These are phyloP conservation scores for Anolis apletophallus DNA, from an alignment of 2,797 vertebrate species.

Conservation along the genomic window DNA sequence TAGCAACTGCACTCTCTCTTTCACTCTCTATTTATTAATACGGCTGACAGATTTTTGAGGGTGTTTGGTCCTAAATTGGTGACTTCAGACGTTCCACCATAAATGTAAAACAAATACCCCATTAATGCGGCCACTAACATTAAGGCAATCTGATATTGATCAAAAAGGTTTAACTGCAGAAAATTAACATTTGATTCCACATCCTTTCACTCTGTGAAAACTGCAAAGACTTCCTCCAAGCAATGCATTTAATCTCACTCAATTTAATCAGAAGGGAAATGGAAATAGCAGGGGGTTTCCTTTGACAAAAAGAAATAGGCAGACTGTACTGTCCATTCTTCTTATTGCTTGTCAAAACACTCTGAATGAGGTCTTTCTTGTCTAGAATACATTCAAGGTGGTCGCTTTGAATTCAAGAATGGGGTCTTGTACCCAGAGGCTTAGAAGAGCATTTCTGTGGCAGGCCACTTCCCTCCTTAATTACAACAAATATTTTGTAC, in stretches of 20 bases:
- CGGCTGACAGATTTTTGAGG: conserved; percentile 37
- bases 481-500: conserved; percentile 44
- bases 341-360: conserved; percentile 30
- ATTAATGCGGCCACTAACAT: conserved; percentile 18
- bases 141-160: conserved; percentile 44
- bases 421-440: not conserved
- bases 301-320: not conserved
- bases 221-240: not conserved
- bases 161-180: conserved; percentile 26
- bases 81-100: conserved; percentile 43
- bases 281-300: conserved; percentile 14
- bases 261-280: conserved; percentile 42
- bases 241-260: conserved; percentile 41
- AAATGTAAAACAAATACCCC: conserved; percentile 46
- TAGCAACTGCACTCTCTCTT: no score
- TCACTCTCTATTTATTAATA: not conserved
- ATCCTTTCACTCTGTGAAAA: not conserved
- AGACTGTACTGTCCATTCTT: not conserved
- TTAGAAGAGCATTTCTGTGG: conserved; percentile 13
- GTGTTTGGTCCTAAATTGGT: conserved; percentile 36
- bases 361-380: conserved; percentile 3
- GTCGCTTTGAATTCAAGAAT: not conserved
- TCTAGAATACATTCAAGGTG: not conserved
- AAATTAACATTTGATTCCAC: conserved; percentile 40
- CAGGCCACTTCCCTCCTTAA: conserved; percentile 32